phyloP scores from a whole-genome alignment of 2,888 invertebrate species.

The Encarsia formosa region DNA sequence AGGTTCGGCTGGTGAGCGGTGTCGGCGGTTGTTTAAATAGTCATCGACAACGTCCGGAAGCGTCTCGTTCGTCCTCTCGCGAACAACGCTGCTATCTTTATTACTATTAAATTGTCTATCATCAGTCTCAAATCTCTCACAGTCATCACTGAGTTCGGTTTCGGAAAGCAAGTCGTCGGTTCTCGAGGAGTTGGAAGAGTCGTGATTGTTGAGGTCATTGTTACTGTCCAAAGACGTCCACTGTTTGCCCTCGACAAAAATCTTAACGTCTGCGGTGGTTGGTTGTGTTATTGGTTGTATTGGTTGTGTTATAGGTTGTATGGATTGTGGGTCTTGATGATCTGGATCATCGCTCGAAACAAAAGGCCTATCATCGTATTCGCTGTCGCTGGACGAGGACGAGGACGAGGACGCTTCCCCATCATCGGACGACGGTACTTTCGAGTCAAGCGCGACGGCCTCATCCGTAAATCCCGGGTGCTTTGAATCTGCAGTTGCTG shows the following conservation, averaged over 20 bases:
- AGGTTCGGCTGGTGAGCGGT: background rate
- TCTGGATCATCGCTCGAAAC: slow-evolving; percentile 17
- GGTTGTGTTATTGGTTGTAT: background rate
- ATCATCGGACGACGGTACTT: slow-evolving; percentile 17
- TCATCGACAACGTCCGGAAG: background rate
- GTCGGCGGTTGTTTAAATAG: background rate
- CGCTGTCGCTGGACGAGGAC: slow-evolving; percentile 15
- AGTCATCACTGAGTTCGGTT: slow-evolving; percentile 4
- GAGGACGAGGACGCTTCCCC: slow-evolving; percentile 27
- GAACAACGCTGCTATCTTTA: background rate
- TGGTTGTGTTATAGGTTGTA: slow-evolving; percentile 2
- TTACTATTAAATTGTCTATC: slow-evolving; percentile 5
- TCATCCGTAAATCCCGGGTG: too few relatives aligned
- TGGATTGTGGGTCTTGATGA: background rate
- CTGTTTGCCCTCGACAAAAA: slow-evolving; percentile 25
- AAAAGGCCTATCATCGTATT: slow-evolving; percentile 24
- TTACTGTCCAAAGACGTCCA: slow-evolving; percentile 12
- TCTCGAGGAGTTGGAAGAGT: slow-evolving; percentile 1
- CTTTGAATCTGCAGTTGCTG: background rate
- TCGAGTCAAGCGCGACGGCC: slow-evolving; percentile 17
- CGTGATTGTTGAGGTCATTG: slow-evolving; percentile 3
- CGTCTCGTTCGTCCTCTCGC: background rate
- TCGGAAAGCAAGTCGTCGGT: slow-evolving; percentile 2
- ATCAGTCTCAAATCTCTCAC: slow-evolving; percentile 28
- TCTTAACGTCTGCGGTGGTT: slow-evolving; percentile 13